Conservation (phyloP, 2,113 vertebrate genomes). For the Manacus vitellinus region DNA sequence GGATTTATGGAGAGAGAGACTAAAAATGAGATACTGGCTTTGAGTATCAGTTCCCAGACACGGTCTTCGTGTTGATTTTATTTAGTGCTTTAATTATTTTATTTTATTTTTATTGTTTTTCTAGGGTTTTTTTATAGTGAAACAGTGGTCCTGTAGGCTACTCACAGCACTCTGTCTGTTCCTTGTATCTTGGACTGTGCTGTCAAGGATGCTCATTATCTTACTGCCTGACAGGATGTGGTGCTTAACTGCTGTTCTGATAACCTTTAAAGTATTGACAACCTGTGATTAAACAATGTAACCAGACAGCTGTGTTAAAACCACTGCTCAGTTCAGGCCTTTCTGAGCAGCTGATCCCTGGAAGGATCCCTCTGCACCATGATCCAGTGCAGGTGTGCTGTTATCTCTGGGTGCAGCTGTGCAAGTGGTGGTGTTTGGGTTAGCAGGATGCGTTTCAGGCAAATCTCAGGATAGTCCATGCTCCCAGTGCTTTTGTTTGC, state of each 20-base stretch:
- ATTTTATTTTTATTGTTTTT: neutral
- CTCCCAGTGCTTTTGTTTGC: neutral
- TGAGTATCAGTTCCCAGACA: neutral
- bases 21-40: neutral
- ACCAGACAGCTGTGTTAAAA: neutral
- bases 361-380: accelerated
- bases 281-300: neutral
- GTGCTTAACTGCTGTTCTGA: neutral
- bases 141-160: neutral
- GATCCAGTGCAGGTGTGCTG: neutral
- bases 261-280: neutral
- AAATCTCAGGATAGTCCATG: neutral
- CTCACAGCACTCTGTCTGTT: neutral
- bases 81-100: neutral
- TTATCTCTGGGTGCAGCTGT: neutral
- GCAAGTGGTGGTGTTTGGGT: neutral
- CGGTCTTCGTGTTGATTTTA: neutral
- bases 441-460: neutral
- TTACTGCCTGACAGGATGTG: neutral
- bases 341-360: neutral
- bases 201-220: neutral
- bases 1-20: neutral
- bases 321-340: neutral
- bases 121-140: neutral
- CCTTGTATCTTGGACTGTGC: neutral